Conservation (phyloP, 2,797 vertebrate genomes). For the Gymnothorax javanicus region DNA sequence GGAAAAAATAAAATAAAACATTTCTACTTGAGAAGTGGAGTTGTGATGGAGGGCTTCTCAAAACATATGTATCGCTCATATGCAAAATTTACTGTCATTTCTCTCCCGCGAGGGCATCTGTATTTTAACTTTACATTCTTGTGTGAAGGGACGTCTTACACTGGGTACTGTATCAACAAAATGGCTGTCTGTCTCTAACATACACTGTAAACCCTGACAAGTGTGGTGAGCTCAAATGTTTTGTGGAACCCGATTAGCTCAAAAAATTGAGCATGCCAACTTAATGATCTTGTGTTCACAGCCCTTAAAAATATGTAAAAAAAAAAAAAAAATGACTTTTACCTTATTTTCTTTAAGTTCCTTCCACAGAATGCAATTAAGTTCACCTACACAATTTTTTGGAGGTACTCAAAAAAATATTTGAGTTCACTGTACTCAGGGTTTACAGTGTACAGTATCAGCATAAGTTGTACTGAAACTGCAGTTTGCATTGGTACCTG, state of each 20-base stretch:
- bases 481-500: conserved; percentile 37
- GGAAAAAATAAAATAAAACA: conserved; percentile 30
- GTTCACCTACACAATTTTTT: no score
- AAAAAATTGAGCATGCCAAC: no score
- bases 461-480: conserved; percentile 37
- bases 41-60: conserved; percentile 50
- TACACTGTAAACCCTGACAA: neutral
- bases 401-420: no score
- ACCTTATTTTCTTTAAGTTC: no score
- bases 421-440: no score
- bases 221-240: no score
- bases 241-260: no score
- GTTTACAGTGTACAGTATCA: conserved; percentile 19
- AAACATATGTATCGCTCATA: conserved; percentile 49
- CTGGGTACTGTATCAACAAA: conserved; percentile 51
- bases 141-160: conserved; percentile 41
- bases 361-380: no score
- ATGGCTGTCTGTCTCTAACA: conserved; percentile 36
- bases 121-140: conserved; percentile 53
- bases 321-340: no score
- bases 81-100: conserved; percentile 53
- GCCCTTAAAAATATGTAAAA: no score
- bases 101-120: conserved; percentile 49
- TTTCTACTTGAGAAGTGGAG: conserved; percentile 51
- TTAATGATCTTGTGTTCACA: no score